A percentile compares a stretch with the other conserved stretches of the same genome.
These are phyloP conservation scores for Orthosia gothica DNA, from an alignment of 2,888 invertebrate genomes.

Conservation along the genomic window DNA sequence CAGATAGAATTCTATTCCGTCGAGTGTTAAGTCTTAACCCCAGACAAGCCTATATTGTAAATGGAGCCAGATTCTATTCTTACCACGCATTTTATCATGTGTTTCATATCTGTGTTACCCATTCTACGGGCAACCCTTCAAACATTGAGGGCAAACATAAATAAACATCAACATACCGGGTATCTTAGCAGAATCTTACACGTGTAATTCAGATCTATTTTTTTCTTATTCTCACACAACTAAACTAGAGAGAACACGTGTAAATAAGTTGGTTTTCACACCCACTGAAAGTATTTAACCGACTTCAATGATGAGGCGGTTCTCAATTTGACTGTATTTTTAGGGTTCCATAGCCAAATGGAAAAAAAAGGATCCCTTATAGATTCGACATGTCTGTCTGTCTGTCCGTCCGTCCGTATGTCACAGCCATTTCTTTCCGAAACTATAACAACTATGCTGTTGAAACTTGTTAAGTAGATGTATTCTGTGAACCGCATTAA, in stretches of 20 bases:
- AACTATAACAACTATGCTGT: no score
- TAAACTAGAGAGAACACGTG: background rate
- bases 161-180: constrained; percentile 11
- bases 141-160: background rate
- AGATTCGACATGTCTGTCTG: no score
- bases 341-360: no score
- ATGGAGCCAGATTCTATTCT: constrained; percentile 15
- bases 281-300: background rate
- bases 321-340: no score
- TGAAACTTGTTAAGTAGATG: no score
- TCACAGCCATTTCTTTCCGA: no score
- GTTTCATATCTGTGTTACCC: constrained; percentile 32
- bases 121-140: constrained; percentile 1
- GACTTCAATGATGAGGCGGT: no score
- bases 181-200: constrained; percentile 1
- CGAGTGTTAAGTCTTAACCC: no score
- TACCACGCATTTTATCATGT: background rate
- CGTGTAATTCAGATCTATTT: background rate
- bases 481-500: no score
- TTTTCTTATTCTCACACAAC: background rate
- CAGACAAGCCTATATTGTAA: background rate
- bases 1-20: no score
- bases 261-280: background rate
- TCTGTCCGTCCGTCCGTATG: no score
- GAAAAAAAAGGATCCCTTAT: no score